Percentiles rank a stretch among this genome's conserved stretches.
Evolutionary conservation across 2,888 invertebrate species (phyloP).

Genomic region (Leucophora obtusa): DNA sequence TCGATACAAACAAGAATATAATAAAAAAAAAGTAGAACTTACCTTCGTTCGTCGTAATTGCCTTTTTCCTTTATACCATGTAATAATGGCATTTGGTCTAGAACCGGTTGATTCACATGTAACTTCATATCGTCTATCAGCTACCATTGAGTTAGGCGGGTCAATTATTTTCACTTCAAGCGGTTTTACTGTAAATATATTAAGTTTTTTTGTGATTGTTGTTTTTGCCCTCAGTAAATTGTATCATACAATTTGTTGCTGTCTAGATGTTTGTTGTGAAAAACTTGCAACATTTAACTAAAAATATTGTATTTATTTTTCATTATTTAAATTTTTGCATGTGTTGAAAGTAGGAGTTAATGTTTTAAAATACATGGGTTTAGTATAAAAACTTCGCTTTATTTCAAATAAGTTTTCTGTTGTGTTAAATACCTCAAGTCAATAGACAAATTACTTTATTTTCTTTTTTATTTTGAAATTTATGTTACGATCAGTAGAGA

Average conservation of each 20-base stretch:
- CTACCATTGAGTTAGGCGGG: constrained; percentile 85
- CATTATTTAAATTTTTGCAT: constrained; percentile 54
- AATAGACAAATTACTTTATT: constrained; percentile 53
- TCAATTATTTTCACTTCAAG: constrained; percentile 88
- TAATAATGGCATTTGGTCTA: constrained; percentile 90
- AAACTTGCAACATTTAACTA: constrained; percentile 40
- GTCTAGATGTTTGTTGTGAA: constrained; percentile 30
- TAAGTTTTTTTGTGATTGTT: constrained; percentile 23
- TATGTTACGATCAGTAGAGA: not conserved
- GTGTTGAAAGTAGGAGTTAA: constrained; percentile 58
- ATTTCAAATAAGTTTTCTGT: constrained; percentile 47
- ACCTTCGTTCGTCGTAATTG: constrained; percentile 90
- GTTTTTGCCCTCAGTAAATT: constrained; percentile 45
- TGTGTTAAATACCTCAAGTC: constrained; percentile 44
- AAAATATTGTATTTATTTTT: constrained; percentile 24
- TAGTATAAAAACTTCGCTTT: constrained; percentile 1
- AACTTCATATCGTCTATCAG: constrained; percentile 90
- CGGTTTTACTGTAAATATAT: constrained; percentile 84
- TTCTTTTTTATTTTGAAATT: constrained; percentile 21
- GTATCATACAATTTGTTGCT: constrained; percentile 37
- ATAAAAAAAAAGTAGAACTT: constrained; percentile 67
- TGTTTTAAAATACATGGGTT: constrained; percentile 35
- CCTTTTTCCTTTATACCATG: constrained; percentile 93
- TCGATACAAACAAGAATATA: not conserved
- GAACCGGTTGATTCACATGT: constrained; percentile 91